Percentiles rank a stretch among this genome's conserved stretches.
These are phyloP conservation scores for Penaeus indicus DNA, from an alignment of 1,140 invertebrate genomes.

Conservation along the genomic window DNA sequence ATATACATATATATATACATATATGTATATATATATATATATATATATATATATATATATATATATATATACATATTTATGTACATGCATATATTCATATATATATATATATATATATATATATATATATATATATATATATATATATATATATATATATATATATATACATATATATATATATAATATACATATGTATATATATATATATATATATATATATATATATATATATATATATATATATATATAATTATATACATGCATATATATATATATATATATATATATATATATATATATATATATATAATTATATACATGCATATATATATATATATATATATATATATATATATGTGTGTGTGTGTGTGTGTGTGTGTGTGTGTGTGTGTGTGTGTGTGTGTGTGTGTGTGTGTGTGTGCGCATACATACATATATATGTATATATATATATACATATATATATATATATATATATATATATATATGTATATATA, in stretches of 20 bases:
- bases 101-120: slow-evolving; percentile 26
- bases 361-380: slow-evolving; percentile 21
- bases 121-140: slow-evolving; percentile 26
- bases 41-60: slow-evolving; percentile 26
- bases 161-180: not conserved
- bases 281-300: slow-evolving; percentile 15
- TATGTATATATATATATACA: slow-evolving; percentile 12
- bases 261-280: slow-evolving; percentile 17
- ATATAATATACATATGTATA: slow-evolving; percentile 1
- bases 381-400: slow-evolving; percentile 30
- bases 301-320: slow-evolving; percentile 13
- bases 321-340: not conserved
- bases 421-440: slow-evolving; percentile 1
- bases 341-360: slow-evolving; percentile 22
- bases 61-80: slow-evolving; percentile 23
- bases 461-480: slow-evolving; percentile 24
- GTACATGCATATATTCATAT: not conserved
- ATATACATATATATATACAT: slow-evolving; percentile 36
- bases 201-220: slow-evolving; percentile 26
- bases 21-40: slow-evolving; percentile 31
- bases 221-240: slow-evolving; percentile 21
- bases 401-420: slow-evolving; percentile 46
- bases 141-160: not conserved
- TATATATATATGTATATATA: slow-evolving; percentile 17
- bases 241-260: slow-evolving; percentile 8